Base-by-base conservation (phyloP, 2,797 vertebrate species). In the Dromococcyx pavoninus region DNA sequence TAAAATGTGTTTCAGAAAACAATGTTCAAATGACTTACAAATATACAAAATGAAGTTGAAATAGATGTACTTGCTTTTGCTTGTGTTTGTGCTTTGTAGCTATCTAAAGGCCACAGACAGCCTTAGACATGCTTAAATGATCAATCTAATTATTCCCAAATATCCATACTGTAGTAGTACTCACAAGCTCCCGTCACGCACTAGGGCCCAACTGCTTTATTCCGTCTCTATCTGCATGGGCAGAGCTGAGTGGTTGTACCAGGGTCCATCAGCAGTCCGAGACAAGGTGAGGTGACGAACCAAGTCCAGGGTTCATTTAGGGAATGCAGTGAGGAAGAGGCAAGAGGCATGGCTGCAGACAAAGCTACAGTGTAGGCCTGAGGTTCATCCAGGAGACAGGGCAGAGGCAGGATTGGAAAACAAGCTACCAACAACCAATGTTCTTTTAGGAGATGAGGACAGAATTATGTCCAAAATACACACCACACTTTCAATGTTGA, bases 401-500 rank as follows among this genome's bases (percentile, higher is more conserved):
- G 24, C 30, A 51, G 54, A 58, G 43, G 64, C 15, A 73, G 32
- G 39, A n/a, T 28, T 17, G 35, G 15, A 44, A 56, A 39, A 10
- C n/a, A 54, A 77, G 44, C 24, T 23, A 24, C 39, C 16, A 8
- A 39, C 10, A 86, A 19, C 27, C 11, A 7, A 57, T 7, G 28
- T 56, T 27, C 50, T 33, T 77, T 32, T 24, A 58, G 50, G 33
- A 77, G 73, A 43, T 5, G 37, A 48, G 35, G 37, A 17, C 56
- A 77, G 61, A 37, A 11, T 17, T 0, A 8, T 41, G 48, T 66
- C 37, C 43, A 43, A 71, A 71, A 62, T 27, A 75, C 7, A 32
- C 48, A 32, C 0, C 0, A 28, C 10, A 23, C 53, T 64, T 64
- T 62, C 39, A 60, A 0, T 32, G 7, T 25, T 32, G 22, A 89